Evolutionary conservation across 2,888 invertebrate species (phyloP).

Genomic region (Lepidochrysops patricia): DNA sequence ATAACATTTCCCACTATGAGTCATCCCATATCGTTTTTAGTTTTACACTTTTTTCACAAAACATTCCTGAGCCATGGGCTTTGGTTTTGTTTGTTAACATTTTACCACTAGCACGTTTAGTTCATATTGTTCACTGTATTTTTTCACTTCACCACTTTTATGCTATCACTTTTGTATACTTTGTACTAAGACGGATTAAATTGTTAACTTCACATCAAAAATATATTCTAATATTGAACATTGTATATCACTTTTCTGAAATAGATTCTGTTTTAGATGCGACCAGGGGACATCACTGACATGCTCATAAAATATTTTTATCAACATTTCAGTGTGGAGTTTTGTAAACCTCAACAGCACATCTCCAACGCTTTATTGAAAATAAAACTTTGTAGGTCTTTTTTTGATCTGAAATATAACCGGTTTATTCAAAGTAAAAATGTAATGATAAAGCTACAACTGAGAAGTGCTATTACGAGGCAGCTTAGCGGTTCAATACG

Average conservation of each 20-base stretch:
- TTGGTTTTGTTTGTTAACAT: conserved; percentile 47
- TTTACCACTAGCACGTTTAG: conserved; percentile 44
- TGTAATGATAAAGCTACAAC: conserved; percentile 26
- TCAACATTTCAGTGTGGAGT: conserved; percentile 49
- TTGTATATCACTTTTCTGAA: conserved; percentile 54
- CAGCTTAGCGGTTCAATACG: conserved; percentile 67
- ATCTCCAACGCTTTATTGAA: neutral
- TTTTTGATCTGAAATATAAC: conserved; percentile 2
- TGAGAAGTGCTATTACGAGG: conserved; percentile 48
- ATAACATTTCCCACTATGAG: conserved; percentile 70
- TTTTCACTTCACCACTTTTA: conserved; percentile 35
- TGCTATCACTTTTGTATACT: conserved; percentile 39
- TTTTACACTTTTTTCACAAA: conserved; percentile 55
- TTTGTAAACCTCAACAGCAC: conserved; percentile 43
- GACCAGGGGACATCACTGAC: conserved; percentile 37
- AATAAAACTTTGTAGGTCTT: neutral
- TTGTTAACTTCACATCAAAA: conserved; percentile 57
- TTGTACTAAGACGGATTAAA: conserved; percentile 65
- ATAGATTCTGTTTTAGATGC: conserved; percentile 30
- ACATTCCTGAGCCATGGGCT: conserved; percentile 38
- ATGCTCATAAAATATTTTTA: conserved; percentile 54
- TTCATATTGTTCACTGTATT: conserved; percentile 43
- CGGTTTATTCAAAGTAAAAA: conserved; percentile 7
- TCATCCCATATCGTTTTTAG: conserved; percentile 73
- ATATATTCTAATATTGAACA: conserved; percentile 49